Percentiles rank a stretch among this genome's conserved stretches.
phyloP scores from a whole-genome alignment of 2,888 invertebrate genomes.

The Brachylomia viminalis region DNA sequence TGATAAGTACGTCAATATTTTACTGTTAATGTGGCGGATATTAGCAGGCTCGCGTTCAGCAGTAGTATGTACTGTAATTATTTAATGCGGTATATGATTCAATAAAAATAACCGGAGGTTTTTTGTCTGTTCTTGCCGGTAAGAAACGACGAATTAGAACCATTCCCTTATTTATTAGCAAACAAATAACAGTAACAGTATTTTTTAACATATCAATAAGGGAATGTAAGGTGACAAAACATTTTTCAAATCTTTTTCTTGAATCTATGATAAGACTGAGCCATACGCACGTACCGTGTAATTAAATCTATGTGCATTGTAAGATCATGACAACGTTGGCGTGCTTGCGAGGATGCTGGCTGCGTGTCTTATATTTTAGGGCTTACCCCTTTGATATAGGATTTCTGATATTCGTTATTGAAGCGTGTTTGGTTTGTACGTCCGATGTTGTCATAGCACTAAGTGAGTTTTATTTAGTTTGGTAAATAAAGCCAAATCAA shows the following conservation, averaged over 20 bases:
- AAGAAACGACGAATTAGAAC: background rate
- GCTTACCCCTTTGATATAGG: background rate
- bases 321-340: background rate
- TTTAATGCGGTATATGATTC: background rate
- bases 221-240: background rate
- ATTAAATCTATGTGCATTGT: background rate
- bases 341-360: too few species aligned
- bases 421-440: background rate
- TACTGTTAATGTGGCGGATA: background rate
- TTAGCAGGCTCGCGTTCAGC: background rate
- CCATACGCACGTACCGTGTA: constrained; percentile 3
- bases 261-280: constrained; percentile 4
- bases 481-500: background rate
- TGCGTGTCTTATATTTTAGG: background rate
- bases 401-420: background rate
- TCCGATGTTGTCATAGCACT: background rate
- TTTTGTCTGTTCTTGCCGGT: background rate
- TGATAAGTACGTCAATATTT: background rate
- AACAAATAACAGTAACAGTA: too few species aligned
- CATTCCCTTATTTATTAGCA: background rate
- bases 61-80: background rate
- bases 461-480: background rate
- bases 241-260: too few species aligned
- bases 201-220: too few species aligned
- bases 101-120: background rate